A percentile compares a stretch with the other conserved stretches of the same genome.
Evolutionary conservation across 2,888 invertebrate species (phyloP).

Genomic region (Furcula furcula): DNA sequence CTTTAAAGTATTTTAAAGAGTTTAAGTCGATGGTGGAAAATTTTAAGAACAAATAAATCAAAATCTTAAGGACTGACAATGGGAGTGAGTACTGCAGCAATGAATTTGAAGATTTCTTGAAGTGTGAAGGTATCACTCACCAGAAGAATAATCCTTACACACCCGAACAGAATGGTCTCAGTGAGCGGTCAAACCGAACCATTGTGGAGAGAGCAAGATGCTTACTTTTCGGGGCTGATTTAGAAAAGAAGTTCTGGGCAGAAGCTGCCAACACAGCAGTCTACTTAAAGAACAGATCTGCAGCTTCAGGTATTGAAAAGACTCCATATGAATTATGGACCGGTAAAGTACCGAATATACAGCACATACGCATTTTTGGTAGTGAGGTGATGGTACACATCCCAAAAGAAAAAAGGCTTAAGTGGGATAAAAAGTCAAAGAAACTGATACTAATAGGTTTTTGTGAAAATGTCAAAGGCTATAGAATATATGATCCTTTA

Average conservation of each 20-base stretch:
- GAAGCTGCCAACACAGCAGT: background rate
- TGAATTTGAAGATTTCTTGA: conserved; percentile 2
- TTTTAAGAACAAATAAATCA: background rate
- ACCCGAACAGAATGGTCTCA: conserved; percentile 5
- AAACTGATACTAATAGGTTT: conserved; percentile 5
- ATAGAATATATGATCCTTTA: conserved; percentile 5
- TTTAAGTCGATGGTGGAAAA: conserved; percentile 2
- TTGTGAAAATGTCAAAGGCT: conserved; percentile 6
- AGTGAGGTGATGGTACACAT: conserved; percentile 9
- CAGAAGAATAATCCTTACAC: conserved; percentile 2
- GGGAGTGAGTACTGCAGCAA: conserved; percentile 4
- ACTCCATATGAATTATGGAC: conserved; percentile 1
- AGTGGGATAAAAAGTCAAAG: conserved; percentile 6
- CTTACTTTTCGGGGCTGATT: conserved; percentile 1
- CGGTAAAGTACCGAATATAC: background rate
- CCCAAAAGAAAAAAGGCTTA: conserved; percentile 4
- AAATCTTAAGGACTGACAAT: conserved; percentile 1
- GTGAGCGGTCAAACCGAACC: background rate
- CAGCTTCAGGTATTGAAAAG: background rate
- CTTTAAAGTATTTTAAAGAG: conserved; percentile 9
- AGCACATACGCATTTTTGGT: conserved; percentile 1
- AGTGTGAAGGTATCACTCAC: conserved; percentile 2
- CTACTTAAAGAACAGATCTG: background rate
- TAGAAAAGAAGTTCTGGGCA: conserved; percentile 2
- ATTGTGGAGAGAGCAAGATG: conserved; percentile 2